Percentiles rank a stretch among this genome's conserved stretches.
Evolutionary conservation across 2,113 vertebrate species (phyloP).

Genomic region (Ancistrus triradiatus): DNA sequence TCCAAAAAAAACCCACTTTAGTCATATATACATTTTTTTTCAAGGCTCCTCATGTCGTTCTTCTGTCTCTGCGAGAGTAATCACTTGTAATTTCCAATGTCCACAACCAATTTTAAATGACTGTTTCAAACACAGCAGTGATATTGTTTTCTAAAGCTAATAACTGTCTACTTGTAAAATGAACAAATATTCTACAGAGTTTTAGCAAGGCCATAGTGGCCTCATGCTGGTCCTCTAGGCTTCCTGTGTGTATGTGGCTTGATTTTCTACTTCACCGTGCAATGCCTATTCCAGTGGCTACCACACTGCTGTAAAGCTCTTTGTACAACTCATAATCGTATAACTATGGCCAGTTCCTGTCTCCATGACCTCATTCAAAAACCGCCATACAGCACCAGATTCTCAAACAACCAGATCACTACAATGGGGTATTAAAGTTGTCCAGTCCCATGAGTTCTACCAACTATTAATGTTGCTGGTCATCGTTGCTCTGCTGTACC

Average conservation of each 20-base stretch:
- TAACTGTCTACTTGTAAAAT: neutral
- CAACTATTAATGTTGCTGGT: constrained; percentile 71
- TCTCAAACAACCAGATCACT: constrained; percentile 74
- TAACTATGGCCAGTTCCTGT: constrained; percentile 74
- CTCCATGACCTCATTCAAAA: constrained; percentile 65
- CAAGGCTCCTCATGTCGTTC: neutral
- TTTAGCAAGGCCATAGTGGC: constrained; percentile 44
- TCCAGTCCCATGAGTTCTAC: constrained; percentile 70
- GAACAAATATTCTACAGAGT: constrained; percentile 44
- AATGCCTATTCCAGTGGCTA: constrained; percentile 76
- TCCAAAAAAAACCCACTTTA: too few relatives aligned
- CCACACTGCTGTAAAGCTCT: constrained; percentile 64
- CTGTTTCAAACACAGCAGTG: too few relatives aligned
- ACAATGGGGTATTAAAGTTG: constrained; percentile 76
- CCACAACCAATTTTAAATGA: too few relatives aligned
- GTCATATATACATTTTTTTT: too few relatives aligned
- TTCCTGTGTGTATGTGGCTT: constrained; percentile 55
- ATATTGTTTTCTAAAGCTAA: too few relatives aligned
- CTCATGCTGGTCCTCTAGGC: constrained; percentile 51
- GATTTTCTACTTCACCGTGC: constrained; percentile 72
- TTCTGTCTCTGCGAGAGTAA: too few relatives aligned
- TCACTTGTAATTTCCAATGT: too few relatives aligned
- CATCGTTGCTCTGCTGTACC: constrained; percentile 77
- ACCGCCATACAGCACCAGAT: constrained; percentile 60
- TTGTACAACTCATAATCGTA: constrained; percentile 67